Conservation (phyloP, 2,113 vertebrate species). For the Alouatta palliata region DNA sequence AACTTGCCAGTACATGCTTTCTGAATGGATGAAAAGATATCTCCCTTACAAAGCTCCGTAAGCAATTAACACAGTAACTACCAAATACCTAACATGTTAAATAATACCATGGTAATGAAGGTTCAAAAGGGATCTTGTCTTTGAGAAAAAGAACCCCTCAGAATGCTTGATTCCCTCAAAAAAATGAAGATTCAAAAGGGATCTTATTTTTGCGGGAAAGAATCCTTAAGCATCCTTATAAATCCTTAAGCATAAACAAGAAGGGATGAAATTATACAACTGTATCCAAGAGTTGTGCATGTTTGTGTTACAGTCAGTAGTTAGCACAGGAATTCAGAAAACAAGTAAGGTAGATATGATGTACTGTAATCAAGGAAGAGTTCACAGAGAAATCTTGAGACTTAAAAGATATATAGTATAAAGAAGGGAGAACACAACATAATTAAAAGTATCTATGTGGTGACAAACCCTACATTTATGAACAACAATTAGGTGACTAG, state of each 20-base stretch:
- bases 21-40: not conserved
- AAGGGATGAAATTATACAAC: not conserved
- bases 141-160: too few species aligned
- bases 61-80: not conserved
- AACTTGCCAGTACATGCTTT: not conserved
- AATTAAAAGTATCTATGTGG: not conserved
- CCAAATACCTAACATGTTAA: not conserved
- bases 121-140: too few species aligned
- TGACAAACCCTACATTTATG: not conserved
- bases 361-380: not conserved
- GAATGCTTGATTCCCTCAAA: too few species aligned
- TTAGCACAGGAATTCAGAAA: conserved; percentile 7
- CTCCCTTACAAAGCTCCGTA: not conserved
- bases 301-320: not conserved
- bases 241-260: conserved; percentile 24
- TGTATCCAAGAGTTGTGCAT: not conserved
- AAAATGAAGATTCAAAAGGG: not conserved
- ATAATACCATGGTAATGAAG: not conserved
- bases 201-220: not conserved
- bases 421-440: not conserved
- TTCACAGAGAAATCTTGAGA: not conserved
- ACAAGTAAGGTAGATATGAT: not conserved
- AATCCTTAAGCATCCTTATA: too few species aligned
- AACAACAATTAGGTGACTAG: not conserved
- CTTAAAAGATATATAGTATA: not conserved